Percentiles rank a stretch among this genome's conserved stretches.
These are phyloP conservation scores for Trogon melanurus DNA, from an alignment of 2,113 vertebrate species.

Conservation along the genomic window DNA sequence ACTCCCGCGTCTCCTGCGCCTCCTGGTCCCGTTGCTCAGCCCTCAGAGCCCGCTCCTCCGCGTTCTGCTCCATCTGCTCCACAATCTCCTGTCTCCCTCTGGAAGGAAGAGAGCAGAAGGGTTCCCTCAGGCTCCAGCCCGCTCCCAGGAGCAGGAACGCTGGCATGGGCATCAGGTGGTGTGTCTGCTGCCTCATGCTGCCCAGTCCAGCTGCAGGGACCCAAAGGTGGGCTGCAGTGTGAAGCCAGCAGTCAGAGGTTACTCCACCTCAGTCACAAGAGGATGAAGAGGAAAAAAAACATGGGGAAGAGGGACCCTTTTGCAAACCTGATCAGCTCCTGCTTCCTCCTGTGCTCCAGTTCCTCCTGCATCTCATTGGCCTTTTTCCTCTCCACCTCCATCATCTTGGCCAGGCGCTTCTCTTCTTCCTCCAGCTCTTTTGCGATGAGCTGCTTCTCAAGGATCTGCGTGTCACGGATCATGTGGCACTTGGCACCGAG, in stretches of 20 bases:
- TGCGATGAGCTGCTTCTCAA: slow-evolving; percentile 84
- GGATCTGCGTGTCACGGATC: slow-evolving; percentile 84
- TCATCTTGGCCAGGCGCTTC: slow-evolving; percentile 83
- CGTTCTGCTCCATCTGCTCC: slow-evolving; percentile 82
- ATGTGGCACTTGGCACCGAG: slow-evolving; percentile 87
- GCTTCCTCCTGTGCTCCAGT: slow-evolving; percentile 73
- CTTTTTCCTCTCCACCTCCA: slow-evolving; percentile 84
- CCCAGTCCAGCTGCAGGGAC: neutral
- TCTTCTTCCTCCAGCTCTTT: slow-evolving; percentile 83
- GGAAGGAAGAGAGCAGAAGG: neutral
- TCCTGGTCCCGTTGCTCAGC: slow-evolving; percentile 80
- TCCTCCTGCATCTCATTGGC: slow-evolving; percentile 78
- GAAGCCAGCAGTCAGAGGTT: accelerated
- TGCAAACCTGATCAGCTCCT: slow-evolving; percentile 77
- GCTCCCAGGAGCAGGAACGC: neutral
- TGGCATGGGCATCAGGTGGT: accelerated
- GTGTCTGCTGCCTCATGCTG: neutral
- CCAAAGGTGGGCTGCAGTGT: accelerated
- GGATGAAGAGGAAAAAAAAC: no score
- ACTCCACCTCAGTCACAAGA: no score
- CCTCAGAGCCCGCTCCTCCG: slow-evolving; percentile 73
- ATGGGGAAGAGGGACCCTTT: accelerated
- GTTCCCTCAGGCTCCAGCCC: neutral
- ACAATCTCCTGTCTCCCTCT: slow-evolving; percentile 83
- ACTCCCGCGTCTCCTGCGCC: slow-evolving; percentile 74